Base-by-base conservation (phyloP, 1,140 invertebrate genomes). In the Theocolax elegans region DNA sequence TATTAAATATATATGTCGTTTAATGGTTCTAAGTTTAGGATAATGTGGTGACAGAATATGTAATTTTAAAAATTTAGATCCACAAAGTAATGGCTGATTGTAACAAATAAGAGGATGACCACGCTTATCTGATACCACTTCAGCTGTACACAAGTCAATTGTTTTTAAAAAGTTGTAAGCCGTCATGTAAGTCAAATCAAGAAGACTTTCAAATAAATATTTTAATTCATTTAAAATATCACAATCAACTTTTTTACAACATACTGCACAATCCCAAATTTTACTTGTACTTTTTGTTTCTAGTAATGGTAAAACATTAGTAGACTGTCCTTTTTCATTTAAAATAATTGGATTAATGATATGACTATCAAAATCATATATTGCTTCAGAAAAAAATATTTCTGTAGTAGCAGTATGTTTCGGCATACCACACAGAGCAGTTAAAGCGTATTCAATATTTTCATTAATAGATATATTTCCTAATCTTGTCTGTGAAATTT, bases 61-160 rank as follows among this genome's bases (percentile, higher is more conserved):
- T 38, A 58, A 58, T 38, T 58, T 38, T 40, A 38, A 31, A 58
- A 58, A 58, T 58, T 58, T 58, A 21, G 54, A 58, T 27, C 29
- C 7, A 40, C 54, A 58, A 10, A 21, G 9, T 19, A 58, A 3
- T 35, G 54, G 35, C n/a, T 58, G 31, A 21, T 19, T 13, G 15
- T 58, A 40, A 23, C 54, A 58, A 58, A 58, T 58, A 38, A n/a
- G 19, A 38, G 54, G 54, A 58, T 58, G 54, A 10, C 54, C 29
- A n/a, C n/a, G n/a, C n/a, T n/a, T n/a, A n/a, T n/a, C n/a, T 19
- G 58, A 68, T 44, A 77, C 70, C 12, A 31, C 3, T 40, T 17
- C n/a, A 19, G 54, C 29, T 38, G 54, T 3, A 58, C 54, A 58
- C 1, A 38, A 9, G 23, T 40, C 29, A 21, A 58, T 38, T 4